A percentile compares a stretch with the other conserved stretches of the same genome.
phyloP scores from a whole-genome alignment of 2,797 vertebrate species.

The Sebastes baramenuke region DNA sequence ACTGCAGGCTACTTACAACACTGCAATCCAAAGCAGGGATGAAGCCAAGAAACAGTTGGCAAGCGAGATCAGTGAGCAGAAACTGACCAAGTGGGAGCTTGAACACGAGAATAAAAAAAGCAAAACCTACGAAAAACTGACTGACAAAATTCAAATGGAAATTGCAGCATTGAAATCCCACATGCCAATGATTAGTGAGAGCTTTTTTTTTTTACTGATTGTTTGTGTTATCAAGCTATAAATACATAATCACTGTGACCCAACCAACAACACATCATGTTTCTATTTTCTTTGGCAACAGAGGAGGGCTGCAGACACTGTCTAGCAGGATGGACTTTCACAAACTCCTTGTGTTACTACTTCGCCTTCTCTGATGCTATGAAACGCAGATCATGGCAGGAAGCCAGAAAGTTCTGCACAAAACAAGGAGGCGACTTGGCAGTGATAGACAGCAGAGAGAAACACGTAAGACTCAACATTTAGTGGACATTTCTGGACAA shows the following conservation, averaged over 20 bases:
- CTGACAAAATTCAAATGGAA: conserved; percentile 20
- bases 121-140: conserved; percentile 20
- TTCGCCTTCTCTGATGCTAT: conserved; percentile 31
- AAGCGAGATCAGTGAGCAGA: conserved; percentile 9
- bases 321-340: conserved; percentile 67
- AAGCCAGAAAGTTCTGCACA: conserved; percentile 63
- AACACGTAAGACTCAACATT: conserved; percentile 58
- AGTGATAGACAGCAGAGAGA: conserved; percentile 59
- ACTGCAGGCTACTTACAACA: conserved; percentile 52
- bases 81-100: conserved; percentile 55
- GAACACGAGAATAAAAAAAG: conserved; percentile 38
- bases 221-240: background rate
- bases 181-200: conserved; percentile 63
- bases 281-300: conserved; percentile 35
- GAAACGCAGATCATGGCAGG: conserved; percentile 41
- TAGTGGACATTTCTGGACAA: background rate
- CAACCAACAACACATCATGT: background rate
- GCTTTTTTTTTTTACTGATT: background rate
- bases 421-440: conserved; percentile 59
- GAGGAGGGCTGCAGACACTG: conserved; percentile 76
- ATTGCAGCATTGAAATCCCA: conserved; percentile 49
- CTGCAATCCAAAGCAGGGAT: conserved; percentile 13
- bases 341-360: conserved; percentile 66
- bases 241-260: background rate
- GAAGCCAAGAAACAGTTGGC: conserved; percentile 53